Evolutionary conservation across 2,113 vertebrate genomes (phyloP), one percentile per base, ranked within the genome.

Genomic region (Tragelaphus imberbis): DNA sequence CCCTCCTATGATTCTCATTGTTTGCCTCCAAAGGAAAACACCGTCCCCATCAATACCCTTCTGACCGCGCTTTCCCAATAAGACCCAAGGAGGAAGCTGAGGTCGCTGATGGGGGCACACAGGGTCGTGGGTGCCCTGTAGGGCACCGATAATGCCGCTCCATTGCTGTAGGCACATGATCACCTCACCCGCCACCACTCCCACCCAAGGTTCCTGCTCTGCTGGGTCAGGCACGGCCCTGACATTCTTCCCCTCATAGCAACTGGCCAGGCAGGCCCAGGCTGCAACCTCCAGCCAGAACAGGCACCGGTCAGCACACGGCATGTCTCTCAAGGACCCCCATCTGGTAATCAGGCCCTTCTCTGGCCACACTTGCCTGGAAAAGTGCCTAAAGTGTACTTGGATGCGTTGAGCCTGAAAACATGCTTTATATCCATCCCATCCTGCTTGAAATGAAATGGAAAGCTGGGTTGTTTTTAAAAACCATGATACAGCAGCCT

Each of bases 141-240:
- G 77, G 36, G 17, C n/a, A 58, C 58, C 1, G 53, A 71, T 61
- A 30, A 44, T 2, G 15, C 28, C 0, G 0, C 15, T 14, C 59
- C 7, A 1, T 7, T 15, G 28, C 10, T 4, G 6, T 3, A 11
- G 36, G 36, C 36, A 5, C 27, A 7, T 2, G 4, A 28, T 17
- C 0, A 1, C 4, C 2, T 47, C 7, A 3, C 33, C 49, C 81
- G 56, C 36, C 9, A 0, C 23, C 0, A 3, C 30, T 23, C 44
- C 36, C 5, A 3, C 8, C 6, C 71, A 17, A 7, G 13, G 36
- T 6, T 14, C 40, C 14, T n/a, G 53, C 23, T 51, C 88, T 63
- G 17, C 27, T 3, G 55, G 61, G 11, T 51, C n/a, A 44, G 36
- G 6, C 1, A 1, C 4, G 47, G 68, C 56, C 56, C 51, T 75